Evolutionary conservation across 2,797 vertebrate genomes (phyloP), one percentile per base, ranked within the genome.

Genomic region (Eleutherodactylus coqui): DNA sequence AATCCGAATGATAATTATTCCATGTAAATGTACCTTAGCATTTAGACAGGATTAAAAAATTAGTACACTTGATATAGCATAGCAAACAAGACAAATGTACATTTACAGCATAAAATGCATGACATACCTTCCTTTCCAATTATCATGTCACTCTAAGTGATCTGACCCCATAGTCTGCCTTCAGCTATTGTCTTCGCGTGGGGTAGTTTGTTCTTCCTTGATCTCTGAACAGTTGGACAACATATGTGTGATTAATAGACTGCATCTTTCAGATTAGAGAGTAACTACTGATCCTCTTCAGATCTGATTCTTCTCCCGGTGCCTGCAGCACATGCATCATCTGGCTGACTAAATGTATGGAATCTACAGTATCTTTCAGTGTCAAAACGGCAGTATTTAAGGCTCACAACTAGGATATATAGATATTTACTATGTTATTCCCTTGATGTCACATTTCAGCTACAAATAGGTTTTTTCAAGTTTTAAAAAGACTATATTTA

Each of bases 111-210:
- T 36, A 21, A 78, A 51, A 3, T 51, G 32, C 85, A 69, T 34
- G 58, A 43, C 8, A 49, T 41, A 17, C 51, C 13, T 4, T 69
- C 16, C 73, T 51, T 69, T 86, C 24, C 55, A 86, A 82, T 82
- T 86, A 83, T 55, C 58, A n/a, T 78, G 73, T 82, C 85, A 86
- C 0, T 47, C 62, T 77, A 47, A 70, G 73, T 76, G 58, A 41
- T 58, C 32, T 86, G 58, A 76, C 55, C 14, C 32, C 16, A 49
- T n/a, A 29, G 14, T 16, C 17, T 49, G 69, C 79, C 72, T 58
- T 49, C 11, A 69, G 80, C 47, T 72, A 70, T 27, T 70, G 36
- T 82, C 85, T 79, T 53, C 34, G 79, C 29, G 7, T 82, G 85
- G 73, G 85, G 85, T 83, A 58, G 38, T 27, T 38, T 53, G 51